These are phyloP conservation scores for Stenolophus ochropezus DNA, from an alignment of 2,888 invertebrate species.

Conservation along the genomic window DNA sequence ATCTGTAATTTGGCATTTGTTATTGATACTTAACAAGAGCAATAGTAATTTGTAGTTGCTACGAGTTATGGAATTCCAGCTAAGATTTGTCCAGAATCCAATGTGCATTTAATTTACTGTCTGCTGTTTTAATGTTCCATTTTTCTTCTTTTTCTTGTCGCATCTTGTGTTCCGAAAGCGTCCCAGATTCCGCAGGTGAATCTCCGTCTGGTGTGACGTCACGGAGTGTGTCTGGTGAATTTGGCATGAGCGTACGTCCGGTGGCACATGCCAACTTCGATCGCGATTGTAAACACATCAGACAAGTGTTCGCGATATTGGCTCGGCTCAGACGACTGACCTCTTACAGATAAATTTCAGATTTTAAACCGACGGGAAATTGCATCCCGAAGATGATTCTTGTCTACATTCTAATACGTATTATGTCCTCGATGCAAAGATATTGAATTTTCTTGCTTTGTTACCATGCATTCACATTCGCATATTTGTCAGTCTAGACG, in stretches of 20 bases:
- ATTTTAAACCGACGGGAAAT: constrained; percentile 34
- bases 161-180: not conserved
- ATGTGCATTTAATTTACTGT: not conserved
- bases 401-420: constrained; percentile 23
- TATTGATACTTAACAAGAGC: too few species aligned
- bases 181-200: constrained; percentile 10
- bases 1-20: too few species aligned
- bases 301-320: constrained; percentile 35
- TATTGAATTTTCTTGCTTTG: constrained; percentile 27
- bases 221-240: constrained; percentile 11
- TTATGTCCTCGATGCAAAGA: constrained; percentile 16
- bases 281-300: constrained; percentile 43
- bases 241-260: constrained; percentile 19
- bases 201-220: not conserved
- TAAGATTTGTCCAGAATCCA: not conserved
- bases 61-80: too few species aligned
- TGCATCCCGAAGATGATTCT: constrained; percentile 18
- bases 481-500: not conserved
- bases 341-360: constrained; percentile 12
- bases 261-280: constrained; percentile 29
- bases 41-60: too few species aligned
- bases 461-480: not conserved
- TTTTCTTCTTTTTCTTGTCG: not conserved
- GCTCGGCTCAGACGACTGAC: not conserved
- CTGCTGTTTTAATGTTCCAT: not conserved